Percentiles rank a stretch among this genome's conserved stretches.
Evolutionary conservation across 2,797 vertebrate species (phyloP).

Genomic region (Pampus argenteus): DNA sequence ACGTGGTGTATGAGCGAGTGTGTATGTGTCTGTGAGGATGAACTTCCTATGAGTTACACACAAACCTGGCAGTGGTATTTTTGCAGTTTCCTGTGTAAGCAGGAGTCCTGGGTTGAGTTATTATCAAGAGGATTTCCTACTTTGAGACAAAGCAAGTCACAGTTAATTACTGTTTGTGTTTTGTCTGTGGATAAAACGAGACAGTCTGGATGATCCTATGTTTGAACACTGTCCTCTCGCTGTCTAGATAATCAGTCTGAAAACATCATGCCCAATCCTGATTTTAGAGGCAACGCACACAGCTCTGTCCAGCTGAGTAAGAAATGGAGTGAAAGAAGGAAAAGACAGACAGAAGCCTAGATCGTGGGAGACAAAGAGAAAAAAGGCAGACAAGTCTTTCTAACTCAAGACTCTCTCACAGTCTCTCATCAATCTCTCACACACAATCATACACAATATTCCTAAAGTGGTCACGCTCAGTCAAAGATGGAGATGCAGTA

Average conservation of each 20-base stretch:
- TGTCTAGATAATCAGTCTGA: slow-evolving; percentile 65
- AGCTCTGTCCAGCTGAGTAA: slow-evolving; percentile 20
- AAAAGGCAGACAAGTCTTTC: slow-evolving; percentile 10
- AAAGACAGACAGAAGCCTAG: slow-evolving; percentile 29
- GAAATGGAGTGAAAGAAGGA: slow-evolving; percentile 23
- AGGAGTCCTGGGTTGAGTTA: slow-evolving; percentile 35
- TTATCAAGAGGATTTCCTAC: slow-evolving; percentile 38
- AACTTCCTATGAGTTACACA: slow-evolving; percentile 42
- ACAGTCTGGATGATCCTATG: slow-evolving; percentile 57
- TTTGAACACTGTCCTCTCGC: slow-evolving; percentile 54
- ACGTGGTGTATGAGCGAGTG: slow-evolving; percentile 3
- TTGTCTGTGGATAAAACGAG: slow-evolving; percentile 49
- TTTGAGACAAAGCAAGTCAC: slow-evolving; percentile 51
- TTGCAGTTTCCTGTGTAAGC: slow-evolving; percentile 56
- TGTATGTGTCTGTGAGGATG: not conserved
- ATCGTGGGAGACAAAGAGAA: slow-evolving; percentile 38
- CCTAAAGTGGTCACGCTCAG: slow-evolving; percentile 3
- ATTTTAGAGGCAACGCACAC: slow-evolving; percentile 32
- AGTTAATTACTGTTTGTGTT: slow-evolving; percentile 46
- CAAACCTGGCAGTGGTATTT: slow-evolving; percentile 22
- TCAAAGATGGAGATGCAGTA: slow-evolving; percentile 8
- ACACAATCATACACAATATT: slow-evolving; percentile 17
- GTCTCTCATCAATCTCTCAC: slow-evolving; percentile 19
- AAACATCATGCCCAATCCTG: slow-evolving; percentile 56
- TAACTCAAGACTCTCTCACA: slow-evolving; percentile 33